Evolutionary conservation across 2,797 vertebrate genomes (phyloP), one percentile per base, ranked within the genome.

Genomic region (Coendou prehensilis): DNA sequence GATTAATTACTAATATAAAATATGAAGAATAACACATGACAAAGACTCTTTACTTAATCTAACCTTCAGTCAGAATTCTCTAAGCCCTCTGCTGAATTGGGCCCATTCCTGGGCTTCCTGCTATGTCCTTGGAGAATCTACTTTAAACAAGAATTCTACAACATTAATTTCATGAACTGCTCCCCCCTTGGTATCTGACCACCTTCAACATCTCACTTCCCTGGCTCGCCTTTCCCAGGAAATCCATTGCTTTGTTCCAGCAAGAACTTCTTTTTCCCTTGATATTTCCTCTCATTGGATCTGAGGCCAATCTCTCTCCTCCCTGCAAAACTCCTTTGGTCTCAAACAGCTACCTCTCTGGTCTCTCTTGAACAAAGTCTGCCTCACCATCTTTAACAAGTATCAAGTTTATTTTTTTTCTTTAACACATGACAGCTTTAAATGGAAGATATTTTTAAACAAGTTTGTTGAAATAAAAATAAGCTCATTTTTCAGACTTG

Each of bases 401-500:
- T 79, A 18, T 45, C 50, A 67, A 76, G 7, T 76, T 37, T 41
- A 22, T 20, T 59, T 79, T n/a, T 79, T 50, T 86, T 69, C 20
- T 69, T 91, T 71, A 80, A 50, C 47, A 47, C 5, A 85, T 84
- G 79, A 75, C 22, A 61, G 45, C 33, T 93, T 91, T 87, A 89
- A 87, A 95, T 52, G 30, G 76, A 79, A 84, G 33, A 78, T 33
- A 30, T 52, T 91, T 91, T 94, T 18, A 96, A 86, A 82, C 61
- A 93, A 87, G 54, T 54, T 93, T 91, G 47, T 9, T 89, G n/a
- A 91, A 80, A 93, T 95, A 93, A 96, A 96, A 95, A 73, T 33
- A 94, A 93, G 15, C 14, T 64, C 30, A 41, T 80, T 78, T 93
- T 95, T 83, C 30, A 85, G 30, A 87, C 59, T 71, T 87, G 28